phyloP scores from a whole-genome alignment of 2,888 invertebrate species.

The Helicoverpa assulta region DNA sequence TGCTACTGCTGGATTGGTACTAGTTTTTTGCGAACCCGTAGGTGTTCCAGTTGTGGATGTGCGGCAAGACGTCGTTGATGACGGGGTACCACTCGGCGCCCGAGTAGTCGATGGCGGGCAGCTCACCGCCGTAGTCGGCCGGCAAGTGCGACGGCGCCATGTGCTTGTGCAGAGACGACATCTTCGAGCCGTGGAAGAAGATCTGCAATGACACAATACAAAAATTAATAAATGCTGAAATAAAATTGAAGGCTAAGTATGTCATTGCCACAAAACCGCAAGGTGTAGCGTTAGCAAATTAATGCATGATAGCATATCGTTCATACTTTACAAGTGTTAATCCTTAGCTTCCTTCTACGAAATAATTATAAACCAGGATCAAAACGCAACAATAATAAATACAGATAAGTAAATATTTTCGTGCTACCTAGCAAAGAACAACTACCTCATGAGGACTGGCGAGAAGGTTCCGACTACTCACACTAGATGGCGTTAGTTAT shows the following conservation, averaged over 20 bases:
- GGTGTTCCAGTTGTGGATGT: conserved; percentile 92
- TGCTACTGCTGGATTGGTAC: conserved; percentile 61
- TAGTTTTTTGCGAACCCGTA: conserved; percentile 91
- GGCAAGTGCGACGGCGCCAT: conserved; percentile 93
- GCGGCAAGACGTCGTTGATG: conserved; percentile 91
- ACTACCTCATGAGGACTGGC: not conserved
- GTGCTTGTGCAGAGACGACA: conserved; percentile 94
- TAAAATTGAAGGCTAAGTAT: too few species aligned
- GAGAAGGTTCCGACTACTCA: not conserved
- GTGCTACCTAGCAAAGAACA: too few species aligned
- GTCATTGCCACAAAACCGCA: too few species aligned
- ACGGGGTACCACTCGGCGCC: conserved; percentile 94
- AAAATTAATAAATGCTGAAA: not conserved
- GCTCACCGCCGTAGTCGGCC: conserved; percentile 93
- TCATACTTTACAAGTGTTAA: too few species aligned
- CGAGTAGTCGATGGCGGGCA: conserved; percentile 94
- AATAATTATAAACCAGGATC: too few species aligned
- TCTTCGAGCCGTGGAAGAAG: conserved; percentile 95
- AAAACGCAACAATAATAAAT: not conserved
- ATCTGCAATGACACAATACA: conserved; percentile 88
- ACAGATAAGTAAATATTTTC: not conserved
- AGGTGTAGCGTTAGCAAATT: too few species aligned
- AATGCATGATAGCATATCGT: too few species aligned
- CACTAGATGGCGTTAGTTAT: conserved; percentile 33
- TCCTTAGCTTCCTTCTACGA: too few species aligned